These are phyloP conservation scores for Monochamus saltuarius DNA, from an alignment of 1,140 invertebrate species.

Conservation along the genomic window DNA sequence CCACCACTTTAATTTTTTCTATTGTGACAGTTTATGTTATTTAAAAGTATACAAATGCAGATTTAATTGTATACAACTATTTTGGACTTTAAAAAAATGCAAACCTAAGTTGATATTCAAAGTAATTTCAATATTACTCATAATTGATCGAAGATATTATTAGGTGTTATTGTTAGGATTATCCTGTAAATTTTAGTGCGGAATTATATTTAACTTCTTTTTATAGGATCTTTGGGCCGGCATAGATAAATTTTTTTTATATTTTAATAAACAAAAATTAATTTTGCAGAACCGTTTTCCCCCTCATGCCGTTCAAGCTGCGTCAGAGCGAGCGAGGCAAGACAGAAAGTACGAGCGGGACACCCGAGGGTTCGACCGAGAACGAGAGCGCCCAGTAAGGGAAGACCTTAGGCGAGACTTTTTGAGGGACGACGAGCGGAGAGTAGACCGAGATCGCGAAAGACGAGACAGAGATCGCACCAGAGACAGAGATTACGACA, in stretches of 20 bases:
- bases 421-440: slow-evolving; percentile 37
- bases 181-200: too few species aligned
- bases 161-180: too few species aligned
- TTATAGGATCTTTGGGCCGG: neutral
- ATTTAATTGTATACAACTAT: too few species aligned
- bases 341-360: slow-evolving; percentile 38
- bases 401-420: slow-evolving; percentile 40
- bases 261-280: slow-evolving; percentile 14
- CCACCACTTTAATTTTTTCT: too few species aligned
- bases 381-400: slow-evolving; percentile 29
- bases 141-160: too few species aligned
- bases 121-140: too few species aligned
- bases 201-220: too few species aligned
- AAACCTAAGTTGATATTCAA: too few species aligned
- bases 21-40: too few species aligned
- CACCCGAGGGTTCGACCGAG: slow-evolving; percentile 26
- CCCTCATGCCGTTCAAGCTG: slow-evolving; percentile 41
- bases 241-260: neutral
- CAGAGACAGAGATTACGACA: slow-evolving; percentile 25
- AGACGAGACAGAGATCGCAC: slow-evolving; percentile 20
- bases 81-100: too few species aligned
- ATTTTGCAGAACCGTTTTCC: slow-evolving; percentile 41
- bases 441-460: slow-evolving; percentile 9
- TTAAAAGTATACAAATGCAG: too few species aligned
- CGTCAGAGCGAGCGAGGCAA: slow-evolving; percentile 52